Evolutionary conservation across 2,888 invertebrate genomes (phyloP).

Genomic region (Drosophila hamatofila): DNA sequence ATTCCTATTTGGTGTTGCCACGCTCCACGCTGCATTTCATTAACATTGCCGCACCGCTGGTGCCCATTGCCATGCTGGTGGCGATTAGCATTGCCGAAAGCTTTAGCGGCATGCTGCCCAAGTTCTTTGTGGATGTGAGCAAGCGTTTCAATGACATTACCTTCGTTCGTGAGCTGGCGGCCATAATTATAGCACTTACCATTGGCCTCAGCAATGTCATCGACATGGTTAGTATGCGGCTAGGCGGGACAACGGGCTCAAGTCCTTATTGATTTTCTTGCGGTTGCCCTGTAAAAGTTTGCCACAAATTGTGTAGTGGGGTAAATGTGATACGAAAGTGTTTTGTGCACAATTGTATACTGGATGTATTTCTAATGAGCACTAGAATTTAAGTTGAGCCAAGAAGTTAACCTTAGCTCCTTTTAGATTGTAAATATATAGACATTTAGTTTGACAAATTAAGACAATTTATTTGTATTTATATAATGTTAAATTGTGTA

Average conservation of each 20-base stretch:
- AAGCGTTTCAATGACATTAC: constrained; percentile 87
- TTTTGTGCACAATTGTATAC: not conserved
- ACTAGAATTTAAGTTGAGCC: not conserved
- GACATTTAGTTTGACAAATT: not conserved
- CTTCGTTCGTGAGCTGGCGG: constrained; percentile 87
- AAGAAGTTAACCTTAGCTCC: not conserved
- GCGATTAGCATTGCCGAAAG: constrained; percentile 85
- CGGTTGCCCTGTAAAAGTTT: constrained; percentile 1
- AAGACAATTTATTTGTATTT: not conserved
- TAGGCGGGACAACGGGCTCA: not conserved
- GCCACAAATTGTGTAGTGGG: not conserved
- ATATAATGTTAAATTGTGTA: not conserved
- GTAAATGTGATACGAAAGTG: not conserved
- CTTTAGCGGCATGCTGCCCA: constrained; percentile 84
- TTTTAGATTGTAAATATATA: constrained; percentile 1
- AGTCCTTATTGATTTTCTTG: constrained; percentile 37
- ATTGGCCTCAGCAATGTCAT: constrained; percentile 87
- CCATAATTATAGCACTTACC: constrained; percentile 87
- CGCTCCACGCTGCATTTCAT: constrained; percentile 83
- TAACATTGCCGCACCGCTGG: constrained; percentile 81
- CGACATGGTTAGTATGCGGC: constrained; percentile 87
- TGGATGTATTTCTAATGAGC: not conserved
- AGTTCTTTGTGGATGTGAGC: constrained; percentile 86
- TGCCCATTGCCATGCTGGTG: constrained; percentile 83
- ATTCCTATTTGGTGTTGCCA: constrained; percentile 87